phyloP scores from a whole-genome alignment of 2,113 vertebrate genomes.

The Callipepla californica region DNA sequence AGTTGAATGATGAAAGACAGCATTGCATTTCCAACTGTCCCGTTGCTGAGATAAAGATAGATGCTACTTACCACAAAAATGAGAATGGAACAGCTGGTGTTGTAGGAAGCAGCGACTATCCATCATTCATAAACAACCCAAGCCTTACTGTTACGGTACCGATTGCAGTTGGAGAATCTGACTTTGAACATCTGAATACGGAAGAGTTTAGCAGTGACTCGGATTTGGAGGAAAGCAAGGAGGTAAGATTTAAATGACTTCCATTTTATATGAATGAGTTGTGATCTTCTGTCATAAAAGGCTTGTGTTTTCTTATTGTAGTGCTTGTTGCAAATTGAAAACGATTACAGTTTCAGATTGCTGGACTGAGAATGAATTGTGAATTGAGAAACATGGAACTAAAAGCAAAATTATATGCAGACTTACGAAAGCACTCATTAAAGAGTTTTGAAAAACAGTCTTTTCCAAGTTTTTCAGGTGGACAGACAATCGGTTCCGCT shows the following conservation, averaged over 20 bases:
- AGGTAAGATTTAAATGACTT: slow-evolving; percentile 80
- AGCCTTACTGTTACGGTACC: slow-evolving; percentile 92
- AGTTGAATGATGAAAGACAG: slow-evolving; percentile 79
- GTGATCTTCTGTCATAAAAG: not conserved
- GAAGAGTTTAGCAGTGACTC: slow-evolving; percentile 95
- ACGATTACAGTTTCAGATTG: not conserved
- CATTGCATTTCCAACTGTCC: slow-evolving; percentile 82
- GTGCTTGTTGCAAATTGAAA: not conserved
- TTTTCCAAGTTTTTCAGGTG: not conserved
- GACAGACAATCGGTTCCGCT: not conserved
- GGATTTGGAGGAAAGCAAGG: slow-evolving; percentile 85
- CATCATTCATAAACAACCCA: slow-evolving; percentile 89
- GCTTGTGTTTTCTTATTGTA: not conserved
- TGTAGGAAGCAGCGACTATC: slow-evolving; percentile 78
- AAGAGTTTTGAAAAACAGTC: not conserved
- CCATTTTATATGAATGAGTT: not conserved
- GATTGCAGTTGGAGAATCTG: slow-evolving; percentile 93
- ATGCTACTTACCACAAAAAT: slow-evolving; percentile 75
- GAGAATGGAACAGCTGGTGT: slow-evolving; percentile 81
- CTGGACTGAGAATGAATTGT: not conserved
- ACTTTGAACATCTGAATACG: slow-evolving; percentile 92
- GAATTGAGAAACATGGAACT: not conserved
- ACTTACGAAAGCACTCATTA: not conserved
- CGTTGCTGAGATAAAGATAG: slow-evolving; percentile 82
- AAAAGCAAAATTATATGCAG: not conserved